Base-by-base conservation (phyloP, 1,140 invertebrate genomes). In the Eumaeus atala region DNA sequence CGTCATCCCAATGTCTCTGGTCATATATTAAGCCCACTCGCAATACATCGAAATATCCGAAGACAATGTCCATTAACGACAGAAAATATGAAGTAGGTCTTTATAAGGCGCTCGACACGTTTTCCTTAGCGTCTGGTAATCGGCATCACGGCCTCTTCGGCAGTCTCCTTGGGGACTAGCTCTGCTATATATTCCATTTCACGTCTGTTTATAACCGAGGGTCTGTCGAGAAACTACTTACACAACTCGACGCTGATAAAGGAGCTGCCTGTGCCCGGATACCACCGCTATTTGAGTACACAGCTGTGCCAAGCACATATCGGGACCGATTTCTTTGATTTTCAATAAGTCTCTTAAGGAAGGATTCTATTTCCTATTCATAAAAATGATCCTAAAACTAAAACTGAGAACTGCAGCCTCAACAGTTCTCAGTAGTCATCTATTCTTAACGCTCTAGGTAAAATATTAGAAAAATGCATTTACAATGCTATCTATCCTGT, bases 401-500 rank as follows among this genome's bases (percentile, higher is more conserved):
- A 33, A 18, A 49, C 33, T 12, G 28, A 49, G 6, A 49, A 49
- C 18, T 49, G 33, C 34, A 11, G 21, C 3, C 17, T n/a, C 10
- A 49, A n/a, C n/a, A n/a, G n/a, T n/a, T n/a, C n/a, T n/a, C n/a
- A n/a, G n/a, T n/a, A n/a, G n/a, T n/a, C 33, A 49, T 49, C 48
- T 1, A 49, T 49, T 14, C 21, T 34, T 9, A 49, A 49, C 14
- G n/a, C 18, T 0, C n/a, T 49, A 34, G 11, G 48, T 33, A 49
- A 49, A 49, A n/a, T 49, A 33, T 14, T 49, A 33, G 11, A 48
- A 49, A 49, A 34, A 34, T 12, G n/a, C 6, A 7, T 49, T 49
- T 28, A 28, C n/a, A n/a, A n/a, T n/a, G n/a, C n/a, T n/a, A n/a
- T n/a, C n/a, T n/a, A n/a, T n/a, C n/a, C n/a, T n/a, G n/a, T n/a